These are phyloP conservation scores for Typhlichthys eigenmanni DNA, from an alignment of 2,797 vertebrate genomes.

Conservation along the genomic window DNA sequence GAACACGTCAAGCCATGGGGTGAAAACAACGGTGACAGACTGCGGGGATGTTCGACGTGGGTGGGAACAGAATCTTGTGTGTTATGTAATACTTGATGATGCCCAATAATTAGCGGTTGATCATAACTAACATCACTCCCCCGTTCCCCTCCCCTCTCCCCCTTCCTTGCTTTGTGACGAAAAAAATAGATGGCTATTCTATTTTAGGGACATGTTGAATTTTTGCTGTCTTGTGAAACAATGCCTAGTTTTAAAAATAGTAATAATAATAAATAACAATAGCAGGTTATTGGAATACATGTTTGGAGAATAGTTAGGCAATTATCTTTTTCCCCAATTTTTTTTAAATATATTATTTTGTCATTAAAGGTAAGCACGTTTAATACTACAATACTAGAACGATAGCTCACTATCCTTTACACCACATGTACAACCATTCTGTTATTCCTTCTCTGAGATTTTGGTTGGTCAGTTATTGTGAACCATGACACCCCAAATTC, in stretches of 20 bases:
- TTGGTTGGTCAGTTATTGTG: slow-evolving; percentile 20
- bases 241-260: neutral
- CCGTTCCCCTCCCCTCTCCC: slow-evolving; percentile 2
- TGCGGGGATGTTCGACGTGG: slow-evolving; percentile 68
- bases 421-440: neutral
- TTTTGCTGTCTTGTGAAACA: neutral
- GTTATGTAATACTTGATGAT: slow-evolving; percentile 73
- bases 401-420: slow-evolving; percentile 11
- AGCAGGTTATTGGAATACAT: no score
- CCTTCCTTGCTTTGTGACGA: slow-evolving; percentile 1
- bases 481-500: slow-evolving; percentile 40
- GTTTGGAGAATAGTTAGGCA: no score
- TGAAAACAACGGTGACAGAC: slow-evolving; percentile 58
- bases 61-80: slow-evolving; percentile 61
- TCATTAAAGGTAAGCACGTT: neutral
- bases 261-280: neutral
- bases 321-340: no score
- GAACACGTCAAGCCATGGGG: slow-evolving; percentile 66
- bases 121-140: slow-evolving; percentile 25
- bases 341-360: no score
- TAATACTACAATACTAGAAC: neutral
- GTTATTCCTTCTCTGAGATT: slow-evolving; percentile 3
- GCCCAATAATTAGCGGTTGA: slow-evolving; percentile 59
- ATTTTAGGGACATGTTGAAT: neutral
- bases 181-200: no score